These are phyloP conservation scores for Drosophila tropicalis DNA, from an alignment of 1,140 invertebrate species.

Conservation along the genomic window DNA sequence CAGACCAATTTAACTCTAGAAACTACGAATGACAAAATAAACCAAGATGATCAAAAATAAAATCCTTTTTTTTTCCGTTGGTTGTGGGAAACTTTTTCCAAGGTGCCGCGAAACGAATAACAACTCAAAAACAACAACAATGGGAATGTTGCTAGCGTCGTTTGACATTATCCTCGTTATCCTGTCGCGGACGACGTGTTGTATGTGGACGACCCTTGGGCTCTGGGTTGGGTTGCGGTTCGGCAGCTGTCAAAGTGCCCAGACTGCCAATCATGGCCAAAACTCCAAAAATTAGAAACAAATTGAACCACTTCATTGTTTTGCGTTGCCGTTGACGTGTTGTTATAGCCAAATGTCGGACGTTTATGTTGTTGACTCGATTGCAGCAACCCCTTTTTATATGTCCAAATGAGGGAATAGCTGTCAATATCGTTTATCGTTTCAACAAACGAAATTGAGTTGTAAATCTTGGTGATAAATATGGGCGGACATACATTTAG, in stretches of 20 bases:
- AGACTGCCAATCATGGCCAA: slow-evolving; percentile 65
- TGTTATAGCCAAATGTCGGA: slow-evolving; percentile 28
- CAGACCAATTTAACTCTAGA: slow-evolving; percentile 79
- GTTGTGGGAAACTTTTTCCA: slow-evolving; percentile 31
- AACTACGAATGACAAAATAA: slow-evolving; percentile 68
- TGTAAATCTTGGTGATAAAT: slow-evolving; percentile 75
- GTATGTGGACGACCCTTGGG: slow-evolving; percentile 74
- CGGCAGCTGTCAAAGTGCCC: slow-evolving; percentile 48
- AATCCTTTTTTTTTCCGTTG: not conserved
- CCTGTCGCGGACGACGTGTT: slow-evolving; percentile 65
- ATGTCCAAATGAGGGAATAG: slow-evolving; percentile 49
- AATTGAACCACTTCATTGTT: slow-evolving; percentile 75
- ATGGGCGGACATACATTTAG: slow-evolving; percentile 75
- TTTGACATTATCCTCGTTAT: slow-evolving; percentile 53
- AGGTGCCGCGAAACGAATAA: slow-evolving; percentile 44
- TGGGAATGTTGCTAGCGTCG: slow-evolving; percentile 65
- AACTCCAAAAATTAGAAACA: slow-evolving; percentile 67
- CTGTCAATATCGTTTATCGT: slow-evolving; percentile 67
- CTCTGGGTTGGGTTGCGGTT: slow-evolving; percentile 57
- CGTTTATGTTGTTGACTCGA: slow-evolving; percentile 34
- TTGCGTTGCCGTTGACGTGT: not conserved
- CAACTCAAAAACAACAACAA: too few species aligned
- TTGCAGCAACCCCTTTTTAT: slow-evolving; percentile 26
- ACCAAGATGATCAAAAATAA: slow-evolving; percentile 68
- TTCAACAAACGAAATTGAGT: slow-evolving; percentile 62